A percentile compares a stretch with the other conserved stretches of the same genome.
Evolutionary conservation across 2,797 vertebrate genomes (phyloP).

Genomic region (Sardinella longiceps): DNA sequence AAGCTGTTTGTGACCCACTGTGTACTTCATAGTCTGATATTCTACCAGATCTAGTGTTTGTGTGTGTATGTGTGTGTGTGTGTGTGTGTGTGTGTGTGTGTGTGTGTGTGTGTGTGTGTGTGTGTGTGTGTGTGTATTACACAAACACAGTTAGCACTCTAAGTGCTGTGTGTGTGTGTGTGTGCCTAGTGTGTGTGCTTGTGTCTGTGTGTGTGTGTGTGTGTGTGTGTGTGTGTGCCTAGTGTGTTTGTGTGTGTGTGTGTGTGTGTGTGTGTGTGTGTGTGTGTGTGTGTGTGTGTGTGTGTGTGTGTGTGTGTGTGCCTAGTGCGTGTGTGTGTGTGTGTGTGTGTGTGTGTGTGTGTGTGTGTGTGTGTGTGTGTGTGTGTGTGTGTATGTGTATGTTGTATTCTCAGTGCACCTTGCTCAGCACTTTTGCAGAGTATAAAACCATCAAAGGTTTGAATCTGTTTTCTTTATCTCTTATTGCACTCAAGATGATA

Average conservation of each 20-base stretch:
- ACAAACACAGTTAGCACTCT: no score
- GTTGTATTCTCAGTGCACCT: no score
- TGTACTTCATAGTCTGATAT: neutral
- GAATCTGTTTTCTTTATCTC: no score
- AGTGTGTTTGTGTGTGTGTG: neutral
- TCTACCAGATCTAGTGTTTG: neutral
- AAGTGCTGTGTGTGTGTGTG: neutral
- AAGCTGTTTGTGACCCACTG: neutral
- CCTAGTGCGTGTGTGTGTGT: neutral
- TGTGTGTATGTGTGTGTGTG: neutral
- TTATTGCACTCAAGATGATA: no score
- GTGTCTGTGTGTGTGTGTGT: no score
- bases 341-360: neutral
- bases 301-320: no score
- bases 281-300: no score
- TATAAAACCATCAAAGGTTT: no score
- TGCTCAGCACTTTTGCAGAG: no score
- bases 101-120: conserved; percentile 1
- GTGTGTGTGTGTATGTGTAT: no score
- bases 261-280: neutral
- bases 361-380: neutral
- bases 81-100: conserved; percentile 8
- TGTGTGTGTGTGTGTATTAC: no score
- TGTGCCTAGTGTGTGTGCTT: no score
- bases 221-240: neutral